Conservation (phyloP, 2,113 vertebrate genomes). For the Himantopus leucocephalus region DNA sequence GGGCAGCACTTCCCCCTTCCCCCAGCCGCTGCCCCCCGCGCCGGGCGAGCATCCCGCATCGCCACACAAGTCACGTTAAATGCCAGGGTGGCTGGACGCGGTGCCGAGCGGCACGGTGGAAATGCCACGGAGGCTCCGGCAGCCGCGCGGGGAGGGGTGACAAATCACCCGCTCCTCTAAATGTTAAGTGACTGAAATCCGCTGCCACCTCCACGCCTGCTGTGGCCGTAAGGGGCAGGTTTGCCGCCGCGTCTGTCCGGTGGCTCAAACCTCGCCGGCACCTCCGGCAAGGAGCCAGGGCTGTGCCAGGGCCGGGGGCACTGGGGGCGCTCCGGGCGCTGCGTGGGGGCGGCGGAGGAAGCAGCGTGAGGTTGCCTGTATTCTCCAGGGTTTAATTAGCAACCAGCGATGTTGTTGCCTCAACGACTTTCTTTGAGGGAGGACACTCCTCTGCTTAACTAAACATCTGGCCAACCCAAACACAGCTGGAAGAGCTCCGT, state of each 20-base stretch:
- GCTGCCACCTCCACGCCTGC: accelerated
- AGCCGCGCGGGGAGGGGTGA: accelerated
- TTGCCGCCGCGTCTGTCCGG: accelerated
- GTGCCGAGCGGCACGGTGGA: accelerated
- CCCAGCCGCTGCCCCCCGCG: neutral
- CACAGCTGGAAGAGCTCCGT: neutral
- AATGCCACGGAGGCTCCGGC: accelerated
- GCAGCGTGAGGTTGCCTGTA: neutral
- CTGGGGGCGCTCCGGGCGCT: accelerated
- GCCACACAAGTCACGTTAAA: neutral
- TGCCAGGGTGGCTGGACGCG: neutral
- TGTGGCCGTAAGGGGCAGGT: accelerated
- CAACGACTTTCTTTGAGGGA: neutral
- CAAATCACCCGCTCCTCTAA: neutral
- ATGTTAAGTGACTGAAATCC: accelerated
- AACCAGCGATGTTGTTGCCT: neutral
- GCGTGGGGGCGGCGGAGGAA: neutral
- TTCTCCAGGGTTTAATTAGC: neutral
- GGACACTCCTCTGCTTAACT: neutral
- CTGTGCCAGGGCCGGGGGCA: neutral
- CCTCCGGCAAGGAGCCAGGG: neutral
- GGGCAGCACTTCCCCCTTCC: neutral
- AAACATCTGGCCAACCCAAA: neutral
- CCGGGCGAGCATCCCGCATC: accelerated
- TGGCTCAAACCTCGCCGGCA: accelerated